These are phyloP conservation scores for Aythya baeri DNA, from an alignment of 2,113 vertebrate genomes.

Conservation along the genomic window DNA sequence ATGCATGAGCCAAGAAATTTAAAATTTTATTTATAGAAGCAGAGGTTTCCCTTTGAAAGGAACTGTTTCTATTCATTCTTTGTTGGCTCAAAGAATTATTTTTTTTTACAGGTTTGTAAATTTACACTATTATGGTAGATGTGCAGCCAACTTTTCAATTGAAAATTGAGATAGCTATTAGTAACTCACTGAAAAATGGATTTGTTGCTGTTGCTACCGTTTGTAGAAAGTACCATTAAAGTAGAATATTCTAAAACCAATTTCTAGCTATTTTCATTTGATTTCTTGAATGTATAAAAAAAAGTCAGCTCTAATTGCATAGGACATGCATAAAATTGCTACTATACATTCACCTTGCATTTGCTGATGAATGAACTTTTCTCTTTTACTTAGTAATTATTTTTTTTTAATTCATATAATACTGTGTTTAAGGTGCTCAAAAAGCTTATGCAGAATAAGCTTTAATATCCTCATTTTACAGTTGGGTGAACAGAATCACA, in stretches of 20 bases:
- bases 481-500: not conserved
- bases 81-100: not conserved
- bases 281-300: not conserved
- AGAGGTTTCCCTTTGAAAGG: not conserved
- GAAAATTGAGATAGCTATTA: not conserved
- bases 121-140: not conserved
- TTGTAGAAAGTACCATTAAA: not conserved
- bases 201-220: not conserved
- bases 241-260: not conserved
- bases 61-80: not conserved
- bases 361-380: not conserved
- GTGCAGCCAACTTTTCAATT: not conserved
- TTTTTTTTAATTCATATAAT: not conserved
- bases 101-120: not conserved
- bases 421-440: not conserved
- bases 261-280: not conserved
- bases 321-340: not conserved
- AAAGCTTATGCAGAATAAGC: not conserved
- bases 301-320: not conserved
- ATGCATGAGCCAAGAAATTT: not conserved
- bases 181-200: not conserved
- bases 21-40: not conserved
- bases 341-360: not conserved
- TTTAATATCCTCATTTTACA: slow-evolving; percentile 46
- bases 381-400: not conserved